phyloP scores from a whole-genome alignment of 2,888 invertebrate species.

The Lissonota sp. region DNA sequence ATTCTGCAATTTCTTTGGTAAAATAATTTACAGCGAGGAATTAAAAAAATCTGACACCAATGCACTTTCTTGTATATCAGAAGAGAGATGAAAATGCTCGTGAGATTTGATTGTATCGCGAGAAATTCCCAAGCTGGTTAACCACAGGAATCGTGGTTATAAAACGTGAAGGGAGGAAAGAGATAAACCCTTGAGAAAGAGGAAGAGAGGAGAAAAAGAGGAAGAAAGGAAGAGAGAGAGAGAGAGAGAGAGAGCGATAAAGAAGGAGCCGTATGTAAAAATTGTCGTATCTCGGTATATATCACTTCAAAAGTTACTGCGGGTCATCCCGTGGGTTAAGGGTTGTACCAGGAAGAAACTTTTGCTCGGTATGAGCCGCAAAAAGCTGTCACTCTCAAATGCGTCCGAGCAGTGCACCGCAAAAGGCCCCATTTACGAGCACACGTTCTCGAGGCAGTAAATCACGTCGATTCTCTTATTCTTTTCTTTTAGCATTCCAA shows the following conservation, averaged over 20 bases:
- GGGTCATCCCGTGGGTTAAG: slow-evolving; percentile 48
- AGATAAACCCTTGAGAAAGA: slow-evolving; percentile 24
- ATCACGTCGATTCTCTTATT: slow-evolving; percentile 27
- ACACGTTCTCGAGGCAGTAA: slow-evolving; percentile 35
- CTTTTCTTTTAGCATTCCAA: slow-evolving; percentile 10
- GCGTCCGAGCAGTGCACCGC: slow-evolving; percentile 6
- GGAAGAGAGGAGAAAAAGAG: slow-evolving; percentile 3
- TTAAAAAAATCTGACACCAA: not conserved
- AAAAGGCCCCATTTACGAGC: slow-evolving; percentile 48
- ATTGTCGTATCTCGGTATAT: slow-evolving; percentile 21
- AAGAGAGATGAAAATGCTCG: not conserved
- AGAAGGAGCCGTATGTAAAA: slow-evolving; percentile 7
- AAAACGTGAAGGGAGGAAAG: slow-evolving; percentile 21
- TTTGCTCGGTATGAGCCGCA: slow-evolving; percentile 18
- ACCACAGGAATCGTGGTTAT: slow-evolving; percentile 46
- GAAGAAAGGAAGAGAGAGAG: slow-evolving; percentile 17
- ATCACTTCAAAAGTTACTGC: slow-evolving; percentile 29
- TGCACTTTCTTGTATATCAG: not conserved
- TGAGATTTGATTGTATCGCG: slow-evolving; percentile 19
- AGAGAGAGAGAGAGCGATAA: slow-evolving; percentile 4
- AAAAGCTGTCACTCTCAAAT: slow-evolving; percentile 26
- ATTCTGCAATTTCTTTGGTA: not conserved
- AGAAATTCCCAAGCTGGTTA: slow-evolving; percentile 33
- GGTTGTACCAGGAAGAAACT: slow-evolving; percentile 44
- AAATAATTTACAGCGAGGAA: not conserved